Conservation (phyloP, 1,140 invertebrate species). For the Bombus waltoni region DNA sequence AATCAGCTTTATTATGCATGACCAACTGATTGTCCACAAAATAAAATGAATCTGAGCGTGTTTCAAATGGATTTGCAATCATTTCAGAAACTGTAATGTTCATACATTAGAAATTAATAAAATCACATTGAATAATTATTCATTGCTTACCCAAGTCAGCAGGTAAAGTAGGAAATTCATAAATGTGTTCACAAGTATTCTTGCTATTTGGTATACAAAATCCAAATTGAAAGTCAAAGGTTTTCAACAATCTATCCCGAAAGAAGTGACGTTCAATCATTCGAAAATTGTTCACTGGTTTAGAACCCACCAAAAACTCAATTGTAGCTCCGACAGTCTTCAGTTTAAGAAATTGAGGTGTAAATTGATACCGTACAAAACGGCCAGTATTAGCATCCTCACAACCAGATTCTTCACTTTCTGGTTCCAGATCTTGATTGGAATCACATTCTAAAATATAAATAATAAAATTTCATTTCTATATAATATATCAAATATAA, state of each 20-base stretch:
- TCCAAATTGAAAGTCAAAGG: conserved; percentile 99
- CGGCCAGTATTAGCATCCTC: conserved; percentile 95
- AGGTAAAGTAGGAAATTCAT: conserved; percentile 96
- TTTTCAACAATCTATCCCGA: conserved; percentile 95
- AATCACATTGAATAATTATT: not conserved
- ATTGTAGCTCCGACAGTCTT: conserved; percentile 98
- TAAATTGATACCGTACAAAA: conserved; percentile 99
- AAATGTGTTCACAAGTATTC: conserved; percentile 99
- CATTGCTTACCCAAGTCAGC: conserved; percentile 90
- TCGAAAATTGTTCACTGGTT: conserved; percentile 96
- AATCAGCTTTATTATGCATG: conserved; percentile 99
- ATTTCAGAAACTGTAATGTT: conserved; percentile 94
- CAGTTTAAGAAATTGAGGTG: conserved; percentile 96
- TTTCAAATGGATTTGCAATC: conserved; percentile 98
- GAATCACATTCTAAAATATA: conserved; percentile 69
- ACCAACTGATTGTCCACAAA: conserved; percentile 98
- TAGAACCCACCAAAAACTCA: conserved; percentile 97
- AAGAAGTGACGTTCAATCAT: conserved; percentile 99
- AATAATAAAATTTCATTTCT: conserved; percentile 13
- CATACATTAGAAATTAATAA: not conserved
- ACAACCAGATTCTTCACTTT: conserved; percentile 85
- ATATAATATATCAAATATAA: not conserved
- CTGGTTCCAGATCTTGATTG: conserved; percentile 80
- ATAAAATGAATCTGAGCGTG: conserved; percentile 98
- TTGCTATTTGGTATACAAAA: conserved; percentile 99